Conservation (phyloP, 1,140 invertebrate genomes). For the Phortica variegata region DNA sequence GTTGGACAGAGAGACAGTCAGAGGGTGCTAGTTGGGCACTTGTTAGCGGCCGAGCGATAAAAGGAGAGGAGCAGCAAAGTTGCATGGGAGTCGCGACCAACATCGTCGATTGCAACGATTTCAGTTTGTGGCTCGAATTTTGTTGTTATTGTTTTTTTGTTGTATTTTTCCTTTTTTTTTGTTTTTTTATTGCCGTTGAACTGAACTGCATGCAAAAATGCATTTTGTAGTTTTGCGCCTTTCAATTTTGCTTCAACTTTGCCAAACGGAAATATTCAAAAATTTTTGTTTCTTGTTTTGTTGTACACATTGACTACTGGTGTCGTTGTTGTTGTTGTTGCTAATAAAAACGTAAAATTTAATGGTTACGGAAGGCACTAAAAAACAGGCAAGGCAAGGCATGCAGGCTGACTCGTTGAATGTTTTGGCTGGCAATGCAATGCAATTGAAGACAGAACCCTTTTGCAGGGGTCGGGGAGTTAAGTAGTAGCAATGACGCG, state of each 20-base stretch:
- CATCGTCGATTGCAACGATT: too few species aligned
- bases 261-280: conserved; percentile 52
- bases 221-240: conserved; percentile 34
- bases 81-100: too few species aligned
- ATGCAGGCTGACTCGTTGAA: background rate
- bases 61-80: too few species aligned
- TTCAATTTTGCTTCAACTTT: conserved; percentile 2
- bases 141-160: conserved; percentile 31
- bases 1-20: too few species aligned
- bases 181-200: conserved; percentile 3
- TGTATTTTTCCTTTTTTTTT: conserved; percentile 4
- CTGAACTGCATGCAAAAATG: conserved; percentile 48
- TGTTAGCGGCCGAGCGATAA: too few species aligned
- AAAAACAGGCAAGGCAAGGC: conserved; percentile 36
- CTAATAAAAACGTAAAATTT: conserved; percentile 55
- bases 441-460: background rate
- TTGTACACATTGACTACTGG: too few species aligned
- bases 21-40: too few species aligned
- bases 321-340: too few species aligned
- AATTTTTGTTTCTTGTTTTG: conserved; percentile 36
- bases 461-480: conserved; percentile 19
- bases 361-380: conserved; percentile 54
- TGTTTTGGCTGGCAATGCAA: background rate
- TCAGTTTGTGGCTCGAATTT: too few species aligned
- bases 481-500: conserved; percentile 35